These are phyloP conservation scores for Balaenoptera acutorostrata DNA, from an alignment of 2,113 vertebrate species.

Conservation along the genomic window DNA sequence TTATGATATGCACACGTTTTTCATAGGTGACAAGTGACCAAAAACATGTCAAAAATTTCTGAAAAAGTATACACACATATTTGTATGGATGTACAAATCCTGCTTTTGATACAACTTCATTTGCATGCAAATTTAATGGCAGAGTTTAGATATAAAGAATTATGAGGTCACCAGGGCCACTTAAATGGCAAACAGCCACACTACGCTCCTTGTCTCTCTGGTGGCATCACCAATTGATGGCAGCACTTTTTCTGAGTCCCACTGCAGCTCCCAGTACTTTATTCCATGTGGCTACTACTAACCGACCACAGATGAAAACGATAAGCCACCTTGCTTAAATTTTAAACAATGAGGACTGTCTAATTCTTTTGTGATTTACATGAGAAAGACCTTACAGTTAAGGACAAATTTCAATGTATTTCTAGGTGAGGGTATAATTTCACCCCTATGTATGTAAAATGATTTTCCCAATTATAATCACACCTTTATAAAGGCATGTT, in stretches of 20 bases:
- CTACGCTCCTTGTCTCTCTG: neutral
- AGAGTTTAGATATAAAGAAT: neutral
- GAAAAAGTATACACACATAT: neutral
- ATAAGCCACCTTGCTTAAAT: neutral
- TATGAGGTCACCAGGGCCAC: neutral
- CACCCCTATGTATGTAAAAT: neutral
- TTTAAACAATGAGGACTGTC: neutral
- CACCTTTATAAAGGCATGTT: neutral
- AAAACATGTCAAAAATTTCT: neutral
- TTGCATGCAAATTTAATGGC: neutral
- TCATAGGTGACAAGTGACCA: neutral
- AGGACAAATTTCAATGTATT: neutral
- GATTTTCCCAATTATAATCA: neutral
- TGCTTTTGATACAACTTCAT: neutral
- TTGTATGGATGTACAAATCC: neutral
- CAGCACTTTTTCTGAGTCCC: neutral
- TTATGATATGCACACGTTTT: neutral
- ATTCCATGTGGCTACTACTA: neutral
- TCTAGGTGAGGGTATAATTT: neutral
- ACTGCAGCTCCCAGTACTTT: neutral
- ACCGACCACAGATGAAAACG: neutral
- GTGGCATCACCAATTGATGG: neutral
- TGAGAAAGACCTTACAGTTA: slow-evolving; percentile 1
- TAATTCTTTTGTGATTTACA: neutral
- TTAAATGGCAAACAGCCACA: neutral